phyloP scores from a whole-genome alignment of 1,140 invertebrate genomes.

The Centruroides sculpturatus region DNA sequence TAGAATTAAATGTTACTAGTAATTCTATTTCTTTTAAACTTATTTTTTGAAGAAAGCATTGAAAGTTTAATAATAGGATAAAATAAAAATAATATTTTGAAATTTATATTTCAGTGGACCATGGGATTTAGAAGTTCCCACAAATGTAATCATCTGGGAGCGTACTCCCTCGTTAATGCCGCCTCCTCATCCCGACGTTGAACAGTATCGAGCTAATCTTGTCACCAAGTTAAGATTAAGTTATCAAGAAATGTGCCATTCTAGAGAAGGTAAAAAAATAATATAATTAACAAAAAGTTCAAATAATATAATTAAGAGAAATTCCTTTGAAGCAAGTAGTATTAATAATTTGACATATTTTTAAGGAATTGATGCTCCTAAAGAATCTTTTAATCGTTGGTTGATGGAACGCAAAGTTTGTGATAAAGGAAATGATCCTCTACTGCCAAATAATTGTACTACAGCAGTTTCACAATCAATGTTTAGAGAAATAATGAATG shows the following conservation, averaged over 20 bases:
- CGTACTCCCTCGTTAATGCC: conserved; percentile 55
- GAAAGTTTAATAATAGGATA: too few relatives aligned
- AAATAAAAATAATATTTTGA: too few relatives aligned
- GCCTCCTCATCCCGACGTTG: conserved; percentile 87
- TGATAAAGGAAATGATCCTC: conserved; percentile 57
- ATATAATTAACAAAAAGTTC: too few relatives aligned
- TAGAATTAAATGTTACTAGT: too few relatives aligned
- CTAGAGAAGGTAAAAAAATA: conserved; percentile 50
- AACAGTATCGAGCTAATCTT: conserved; percentile 60
- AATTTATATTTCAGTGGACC: conserved; percentile 46
- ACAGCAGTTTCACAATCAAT: conserved; percentile 86
- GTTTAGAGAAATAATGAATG: conserved; percentile 97
- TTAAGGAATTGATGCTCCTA: conserved; percentile 75
- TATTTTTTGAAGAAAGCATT: too few relatives aligned
- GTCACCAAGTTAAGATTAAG: conserved; percentile 70
- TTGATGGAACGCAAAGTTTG: conserved; percentile 86
- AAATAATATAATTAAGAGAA: too few relatives aligned
- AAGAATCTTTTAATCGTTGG: conserved; percentile 93
- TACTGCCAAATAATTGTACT: conserved; percentile 78
- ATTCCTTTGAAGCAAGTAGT: too few relatives aligned
- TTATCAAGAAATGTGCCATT: conserved; percentile 87
- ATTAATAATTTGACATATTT: not conserved
- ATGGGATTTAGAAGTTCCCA: conserved; percentile 87
- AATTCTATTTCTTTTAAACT: too few relatives aligned
- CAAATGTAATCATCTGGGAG: conserved; percentile 88